Evolutionary conservation across 2,797 vertebrate species (phyloP).

Genomic region (Acanthornis magna): DNA sequence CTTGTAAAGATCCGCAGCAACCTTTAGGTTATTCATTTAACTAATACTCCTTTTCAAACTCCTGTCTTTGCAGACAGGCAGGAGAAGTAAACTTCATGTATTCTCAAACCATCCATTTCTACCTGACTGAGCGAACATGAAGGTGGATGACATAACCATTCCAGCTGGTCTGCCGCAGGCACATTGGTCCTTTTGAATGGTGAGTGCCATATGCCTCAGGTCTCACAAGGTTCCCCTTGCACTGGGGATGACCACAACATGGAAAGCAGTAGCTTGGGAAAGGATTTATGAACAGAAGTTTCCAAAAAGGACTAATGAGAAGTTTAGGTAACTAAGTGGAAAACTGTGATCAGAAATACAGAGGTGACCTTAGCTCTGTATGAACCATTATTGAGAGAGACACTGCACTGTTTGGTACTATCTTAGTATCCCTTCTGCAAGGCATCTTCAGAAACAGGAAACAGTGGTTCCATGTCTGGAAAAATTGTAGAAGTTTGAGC

Average conservation of each 20-base stretch:
- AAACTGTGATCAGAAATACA: background rate
- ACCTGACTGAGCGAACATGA: background rate
- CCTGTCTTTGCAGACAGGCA: background rate
- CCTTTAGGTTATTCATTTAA: background rate
- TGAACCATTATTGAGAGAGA: background rate
- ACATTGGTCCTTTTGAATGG: accelerated
- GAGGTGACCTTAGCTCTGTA: background rate
- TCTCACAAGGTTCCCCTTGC: accelerated
- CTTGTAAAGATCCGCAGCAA: background rate
- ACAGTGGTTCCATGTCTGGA: background rate
- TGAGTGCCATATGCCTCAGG: background rate
- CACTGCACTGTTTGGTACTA: background rate
- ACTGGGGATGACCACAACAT: background rate
- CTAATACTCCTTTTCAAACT: background rate
- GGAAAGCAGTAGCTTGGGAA: background rate
- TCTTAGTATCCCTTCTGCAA: background rate
- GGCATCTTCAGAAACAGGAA: background rate
- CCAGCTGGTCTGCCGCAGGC: background rate
- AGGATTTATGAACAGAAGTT: background rate
- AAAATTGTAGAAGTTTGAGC: background rate
- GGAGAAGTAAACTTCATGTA: background rate
- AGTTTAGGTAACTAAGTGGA: background rate
- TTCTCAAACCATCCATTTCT: background rate
- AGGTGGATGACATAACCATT: background rate
- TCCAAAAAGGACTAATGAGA: background rate